Evolutionary conservation across 2,113 vertebrate genomes (phyloP), one percentile per base, ranked within the genome.

Genomic region (Naja naja): DNA sequence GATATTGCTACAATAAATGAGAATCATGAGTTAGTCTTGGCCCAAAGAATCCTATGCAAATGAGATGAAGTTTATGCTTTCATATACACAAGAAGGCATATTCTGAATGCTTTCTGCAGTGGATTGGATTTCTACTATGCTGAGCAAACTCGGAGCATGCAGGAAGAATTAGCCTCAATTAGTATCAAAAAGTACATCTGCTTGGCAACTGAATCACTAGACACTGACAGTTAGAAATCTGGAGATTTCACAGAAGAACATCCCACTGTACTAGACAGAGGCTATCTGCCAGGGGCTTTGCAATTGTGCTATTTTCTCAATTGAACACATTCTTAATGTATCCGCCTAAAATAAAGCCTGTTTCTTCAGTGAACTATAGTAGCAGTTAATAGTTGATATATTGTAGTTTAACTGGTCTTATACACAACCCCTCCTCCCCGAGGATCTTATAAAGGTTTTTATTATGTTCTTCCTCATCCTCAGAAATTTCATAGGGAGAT

Each of bases 271-370:
- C n/a, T 1, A 23, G 47, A 52, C 54, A 47, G 49, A 43, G 12
- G 56, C n/a, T 53, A 4, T 58, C 54, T 58, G 23, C 52, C 69
- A 52, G 74, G n/a, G 69, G 25, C 22, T 92, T 3, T n/a, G 53
- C 52, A 58, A 34, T 74, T 88, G 27, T 85, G 25, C 7, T 88
- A 85, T 92, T 87, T 85, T 90, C 58, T 52, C 69, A 74, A n/a
- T 53, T 92, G 69, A 34, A 85, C 53, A 93, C 90, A 45, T 30
- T 18, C 8, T 64, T 93, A 16, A 58, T 0, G 2, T 30, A 23
- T 54, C 88, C 0, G 54, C 69, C 89, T 74, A 45, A 58, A 92
- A 91, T 88, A 8, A 93, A 89, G 87, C 86, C 91, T 92, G 6
- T 4, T 8, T 52, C 60, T 34, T 23, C 18, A 5, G 5, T 1